phyloP scores from a whole-genome alignment of 2,888 invertebrate genomes.

The Cheilosia soror region DNA sequence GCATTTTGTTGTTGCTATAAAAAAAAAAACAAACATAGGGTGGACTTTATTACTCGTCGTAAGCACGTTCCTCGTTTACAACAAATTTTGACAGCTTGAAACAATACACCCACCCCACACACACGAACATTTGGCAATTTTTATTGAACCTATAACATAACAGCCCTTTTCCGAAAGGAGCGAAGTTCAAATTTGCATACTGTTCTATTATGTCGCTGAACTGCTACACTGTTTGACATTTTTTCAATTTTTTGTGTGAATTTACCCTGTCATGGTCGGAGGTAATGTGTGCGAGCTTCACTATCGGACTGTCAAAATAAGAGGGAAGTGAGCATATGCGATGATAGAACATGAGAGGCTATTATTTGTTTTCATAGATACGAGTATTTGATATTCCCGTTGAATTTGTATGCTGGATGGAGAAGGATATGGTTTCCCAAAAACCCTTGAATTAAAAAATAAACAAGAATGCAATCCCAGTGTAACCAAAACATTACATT shows the following conservation, averaged over 20 bases:
- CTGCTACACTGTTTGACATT: conserved; percentile 33
- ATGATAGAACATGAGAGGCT: background rate
- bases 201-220: conserved; percentile 13
- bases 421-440: too few relatives aligned
- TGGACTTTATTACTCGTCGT: conserved; percentile 6
- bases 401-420: too few relatives aligned
- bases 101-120: conserved; percentile 1
- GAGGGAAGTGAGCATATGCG: background rate
- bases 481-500: background rate
- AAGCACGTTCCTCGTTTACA: conserved; percentile 17
- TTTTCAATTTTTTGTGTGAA: conserved; percentile 18
- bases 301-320: background rate
- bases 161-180: conserved; percentile 10
- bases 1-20: background rate
- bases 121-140: conserved; percentile 3
- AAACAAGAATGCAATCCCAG: too few relatives aligned
- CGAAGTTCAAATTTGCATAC: conserved; percentile 13
- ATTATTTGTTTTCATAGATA: too few relatives aligned
- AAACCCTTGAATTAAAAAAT: too few relatives aligned
- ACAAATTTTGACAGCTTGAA: conserved; percentile 22
- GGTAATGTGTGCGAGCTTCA: background rate
- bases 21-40: background rate
- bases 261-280: background rate
- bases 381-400: too few relatives aligned
- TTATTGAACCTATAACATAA: conserved; percentile 15